Evolutionary conservation across 2,113 vertebrate species (phyloP).

Genomic region (Podarcis muralis): DNA sequence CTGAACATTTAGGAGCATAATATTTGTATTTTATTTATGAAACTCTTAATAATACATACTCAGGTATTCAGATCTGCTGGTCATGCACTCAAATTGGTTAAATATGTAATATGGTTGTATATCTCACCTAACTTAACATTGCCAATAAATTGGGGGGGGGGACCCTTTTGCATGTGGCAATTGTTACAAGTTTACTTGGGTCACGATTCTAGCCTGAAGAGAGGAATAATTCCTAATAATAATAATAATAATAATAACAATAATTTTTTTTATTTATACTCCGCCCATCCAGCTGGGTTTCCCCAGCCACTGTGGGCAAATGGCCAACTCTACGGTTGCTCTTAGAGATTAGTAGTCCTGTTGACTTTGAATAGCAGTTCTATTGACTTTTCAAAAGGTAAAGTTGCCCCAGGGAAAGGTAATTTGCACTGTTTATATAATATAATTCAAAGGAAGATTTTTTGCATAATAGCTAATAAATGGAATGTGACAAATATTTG

Average conservation of each 20-base stretch:
- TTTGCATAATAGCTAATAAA: neutral
- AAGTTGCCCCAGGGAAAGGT: neutral
- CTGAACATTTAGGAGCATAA: neutral
- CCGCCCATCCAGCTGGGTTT: too few relatives aligned
- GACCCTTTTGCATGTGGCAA: neutral
- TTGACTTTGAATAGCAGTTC: fast-evolving
- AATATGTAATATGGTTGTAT: neutral
- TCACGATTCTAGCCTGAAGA: neutral
- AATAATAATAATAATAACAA: too few relatives aligned
- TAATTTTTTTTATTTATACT: too few relatives aligned
- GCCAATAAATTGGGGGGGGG: neutral
- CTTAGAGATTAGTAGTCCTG: neutral
- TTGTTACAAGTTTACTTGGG: neutral
- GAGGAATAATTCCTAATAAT: neutral
- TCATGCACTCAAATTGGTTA: neutral
- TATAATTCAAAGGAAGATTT: neutral
- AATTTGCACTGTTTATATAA: neutral
- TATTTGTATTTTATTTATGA: neutral
- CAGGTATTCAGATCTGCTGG: neutral
- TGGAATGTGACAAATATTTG: fast-evolving
- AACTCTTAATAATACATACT: neutral
- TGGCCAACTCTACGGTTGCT: neutral
- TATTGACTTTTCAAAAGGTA: neutral
- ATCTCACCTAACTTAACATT: neutral
- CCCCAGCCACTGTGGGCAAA: neutral